Evolutionary conservation across 2,797 vertebrate genomes (phyloP), one percentile per base, ranked within the genome.

Genomic region (Rhinella marina): DNA sequence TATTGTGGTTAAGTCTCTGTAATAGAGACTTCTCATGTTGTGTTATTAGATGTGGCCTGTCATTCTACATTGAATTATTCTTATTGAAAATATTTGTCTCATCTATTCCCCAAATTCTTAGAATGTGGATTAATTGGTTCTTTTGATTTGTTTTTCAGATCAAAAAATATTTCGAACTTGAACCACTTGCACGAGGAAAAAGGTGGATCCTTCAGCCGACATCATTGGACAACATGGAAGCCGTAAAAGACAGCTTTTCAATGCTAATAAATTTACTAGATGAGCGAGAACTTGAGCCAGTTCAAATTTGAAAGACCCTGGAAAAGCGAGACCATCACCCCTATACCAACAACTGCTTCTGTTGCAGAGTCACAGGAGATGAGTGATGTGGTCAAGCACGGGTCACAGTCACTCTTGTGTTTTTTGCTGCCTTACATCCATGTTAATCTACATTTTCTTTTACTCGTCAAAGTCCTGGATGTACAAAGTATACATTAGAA

Each of bases 111-210:
- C 12, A 1, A 76, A 50, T n/a, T 50, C 4, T 23, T 32, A 32
- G 2, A 66, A 2, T 25, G 27, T 16, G 1, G 13, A 32, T 29
- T 11, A 73, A 73, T 73, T 10, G 1, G 1, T n/a, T 12, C 11
- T 66, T 7, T 83, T 59, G 80, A n/a, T 82, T 62, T 84, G 81
- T 70, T 59, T 12, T 86, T 90, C 86, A 99, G 98, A 96, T 99
- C 87, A 98, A 98, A 94, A 99, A 98, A 90, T 98, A 97, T 92
- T 98, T 99, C 91, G 98, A 99, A 95, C 96, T 99, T 93, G 98
- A 99, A 93, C 98, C 97, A 2, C 95, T 98, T 93, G 97, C 97
- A 82, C 94, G 96, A 88, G 98, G 97, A 83, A 99, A 99, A 91
- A 96, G 96, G 91, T 99, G 98, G 98, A 97, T 99, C 92, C 95